Evolutionary conservation across 1,140 invertebrate genomes (phyloP), one percentile per base, ranked within the genome.

Genomic region (Portunus trituberculatus): DNA sequence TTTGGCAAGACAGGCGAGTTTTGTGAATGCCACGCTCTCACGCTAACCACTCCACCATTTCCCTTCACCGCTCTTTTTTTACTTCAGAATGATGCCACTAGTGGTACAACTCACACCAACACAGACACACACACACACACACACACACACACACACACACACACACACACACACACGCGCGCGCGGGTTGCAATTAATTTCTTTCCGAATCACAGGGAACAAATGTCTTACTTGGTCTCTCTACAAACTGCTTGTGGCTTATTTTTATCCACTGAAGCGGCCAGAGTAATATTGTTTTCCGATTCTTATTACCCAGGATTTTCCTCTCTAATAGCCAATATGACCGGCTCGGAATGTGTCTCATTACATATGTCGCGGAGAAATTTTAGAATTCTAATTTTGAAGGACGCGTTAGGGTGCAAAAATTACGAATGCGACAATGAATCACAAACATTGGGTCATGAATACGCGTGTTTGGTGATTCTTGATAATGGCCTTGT

Each of bases 201-300:
- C n/a, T 76, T 76, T 76, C 20, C 67, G 67, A n/a, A 76, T 76
- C 67, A 76, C n/a, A 25, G 67, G 8, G n/a, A n/a, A 76, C 16
- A 76, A 76, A 76, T 20, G 67, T 7, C 67, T n/a, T n/a, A 76
- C n/a, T 76, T 76, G 67, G 10, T 59, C n/a, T 76, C 8, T n/a
- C 20, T 1, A 25, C 67, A 76, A 76, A 76, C 16, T 76, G 25
- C 67, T 76, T 76, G 20, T n/a, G 67, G 67, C 20, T 76, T 76
- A 76, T n/a, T 76, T 76, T 76, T 76, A 76, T 76, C 67, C 67
- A 76, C 20, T 76, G n/a, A 76, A 25, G n/a, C 67, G 8, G 20
- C 67, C 67, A n/a, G 67, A 76, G 67, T 76, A n/a, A 76, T 76
- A 76, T 76, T 76, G 67, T 76, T 76, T 76, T n/a, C 67, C 67